Conservation (phyloP, 2,888 invertebrate species). For the Cataglyphis rosenhaueri region DNA sequence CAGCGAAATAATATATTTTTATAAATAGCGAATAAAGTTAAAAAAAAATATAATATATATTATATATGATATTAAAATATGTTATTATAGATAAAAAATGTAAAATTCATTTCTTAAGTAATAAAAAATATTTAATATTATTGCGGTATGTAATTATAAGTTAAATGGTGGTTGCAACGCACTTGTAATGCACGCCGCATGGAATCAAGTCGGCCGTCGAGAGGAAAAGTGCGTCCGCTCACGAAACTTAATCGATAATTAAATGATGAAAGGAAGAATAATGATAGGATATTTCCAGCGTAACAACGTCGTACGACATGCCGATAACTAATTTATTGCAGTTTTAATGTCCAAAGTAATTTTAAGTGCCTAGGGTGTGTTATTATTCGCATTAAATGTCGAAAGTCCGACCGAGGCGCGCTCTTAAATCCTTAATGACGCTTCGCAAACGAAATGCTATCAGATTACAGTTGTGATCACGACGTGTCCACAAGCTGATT, state of each 20-base stretch:
- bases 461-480: background rate
- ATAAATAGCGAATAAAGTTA: background rate
- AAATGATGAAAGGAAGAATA: slow-evolving; percentile 63
- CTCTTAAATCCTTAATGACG: slow-evolving; percentile 23
- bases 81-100: background rate
- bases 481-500: background rate
- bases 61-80: background rate
- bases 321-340: slow-evolving; percentile 68
- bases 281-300: background rate
- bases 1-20: background rate
- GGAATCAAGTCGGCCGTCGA: slow-evolving; percentile 13
- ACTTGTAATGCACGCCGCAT: slow-evolving; percentile 10
- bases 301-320: slow-evolving; percentile 63
- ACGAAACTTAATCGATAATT: slow-evolving; percentile 61
- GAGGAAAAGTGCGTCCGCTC: slow-evolving; percentile 4
- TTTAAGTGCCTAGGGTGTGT: slow-evolving; percentile 48
- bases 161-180: slow-evolving; percentile 15
- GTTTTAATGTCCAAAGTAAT: slow-evolving; percentile 61
- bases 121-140: slow-evolving; percentile 37
- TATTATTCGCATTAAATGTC: slow-evolving; percentile 58
- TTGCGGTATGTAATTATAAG: slow-evolving; percentile 18
- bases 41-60: background rate
- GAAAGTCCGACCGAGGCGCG: background rate
- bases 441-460: background rate
- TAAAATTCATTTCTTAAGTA: background rate